These are phyloP conservation scores for Ditylenchus dipsaci DNA, from an alignment of 1,140 invertebrate genomes.

Conservation along the genomic window DNA sequence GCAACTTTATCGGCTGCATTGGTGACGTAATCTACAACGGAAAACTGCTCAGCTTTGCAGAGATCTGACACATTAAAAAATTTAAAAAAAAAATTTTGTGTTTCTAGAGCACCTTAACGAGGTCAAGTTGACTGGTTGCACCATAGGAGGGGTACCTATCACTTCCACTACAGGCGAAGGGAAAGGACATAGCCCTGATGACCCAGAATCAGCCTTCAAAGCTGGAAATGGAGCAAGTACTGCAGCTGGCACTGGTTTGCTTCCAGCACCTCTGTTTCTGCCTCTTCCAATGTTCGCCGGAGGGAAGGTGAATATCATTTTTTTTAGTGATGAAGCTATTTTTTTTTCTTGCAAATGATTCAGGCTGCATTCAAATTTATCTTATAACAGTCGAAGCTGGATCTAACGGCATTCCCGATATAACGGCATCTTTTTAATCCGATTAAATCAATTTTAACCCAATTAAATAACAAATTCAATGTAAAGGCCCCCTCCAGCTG, in stretches of 20 bases:
- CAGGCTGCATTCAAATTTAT: no score
- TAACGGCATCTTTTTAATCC: no score
- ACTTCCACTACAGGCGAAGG: slow-evolving; percentile 7
- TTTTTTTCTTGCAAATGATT: no score
- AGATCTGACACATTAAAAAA: slow-evolving; percentile 62
- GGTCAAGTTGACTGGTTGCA: slow-evolving; percentile 67
- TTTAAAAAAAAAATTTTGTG: neutral
- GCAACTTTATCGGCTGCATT: slow-evolving; percentile 73
- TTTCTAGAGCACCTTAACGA: slow-evolving; percentile 41
- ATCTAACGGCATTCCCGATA: no score
- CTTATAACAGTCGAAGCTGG: no score
- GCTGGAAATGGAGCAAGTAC: neutral
- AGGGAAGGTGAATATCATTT: slow-evolving; percentile 12
- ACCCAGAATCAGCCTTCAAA: neutral
- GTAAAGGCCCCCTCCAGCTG: no score
- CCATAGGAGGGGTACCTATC: slow-evolving; percentile 39
- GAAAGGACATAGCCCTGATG: neutral
- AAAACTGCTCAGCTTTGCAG: slow-evolving; percentile 74
- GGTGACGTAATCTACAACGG: slow-evolving; percentile 80
- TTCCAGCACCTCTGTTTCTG: neutral
- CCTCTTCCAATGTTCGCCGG: slow-evolving; percentile 28
- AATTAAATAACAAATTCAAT: no score
- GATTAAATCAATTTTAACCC: no score
- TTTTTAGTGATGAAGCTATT: no score
- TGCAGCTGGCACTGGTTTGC: neutral